Base-by-base conservation (phyloP, 2,113 vertebrate genomes). In the Smithornis capensis region DNA sequence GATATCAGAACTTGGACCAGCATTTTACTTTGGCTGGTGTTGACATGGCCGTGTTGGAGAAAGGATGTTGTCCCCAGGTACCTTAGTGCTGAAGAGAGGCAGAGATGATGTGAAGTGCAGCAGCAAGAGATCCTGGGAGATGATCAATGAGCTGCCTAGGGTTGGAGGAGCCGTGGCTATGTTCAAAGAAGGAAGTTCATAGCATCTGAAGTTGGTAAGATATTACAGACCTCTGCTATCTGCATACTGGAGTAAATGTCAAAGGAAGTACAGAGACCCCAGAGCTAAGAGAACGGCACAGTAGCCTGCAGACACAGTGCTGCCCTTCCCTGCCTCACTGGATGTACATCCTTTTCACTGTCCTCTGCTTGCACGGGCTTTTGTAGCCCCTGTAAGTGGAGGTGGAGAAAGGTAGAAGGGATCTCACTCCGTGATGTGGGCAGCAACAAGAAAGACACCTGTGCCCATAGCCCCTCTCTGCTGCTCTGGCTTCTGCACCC, bases 311-410 rank as follows among this genome's bases (percentile, higher is more conserved):
- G 44, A 45, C 40, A 49, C 3, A 52, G 35, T 9, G 47, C 52
- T 74, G 19, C 27, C 53, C 31, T 74, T 49, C 37, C 18, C 21
- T 45, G 59, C 28, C 59, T 75, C 2, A 0, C 19, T 74, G 64
- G 14, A 33, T 1, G 1, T 27, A 33, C 19, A 17, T 59, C 27
- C 9, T 47, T 76, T 63, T 57, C 59, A 27, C 47, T 60, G 33
- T 45, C 13, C 16, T 52, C 60, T 60, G 47, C n/a, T 24, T 35
- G 49, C 7, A 14, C 0, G 0, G 31, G 29, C 7, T 81, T 12
- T 55, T 52, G 47, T 11, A 77, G 23, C 23, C 35, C 59, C 44
- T 87, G 5, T 17, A 62, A 49, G 25, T 23, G 19, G 15, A 90
- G 37, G 37, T 7, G 12, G 18, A 68, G 45, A 73, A 86, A 79